These are phyloP conservation scores for Ophioninae sp. DNA, from an alignment of 2,888 invertebrate species.

Conservation along the genomic window DNA sequence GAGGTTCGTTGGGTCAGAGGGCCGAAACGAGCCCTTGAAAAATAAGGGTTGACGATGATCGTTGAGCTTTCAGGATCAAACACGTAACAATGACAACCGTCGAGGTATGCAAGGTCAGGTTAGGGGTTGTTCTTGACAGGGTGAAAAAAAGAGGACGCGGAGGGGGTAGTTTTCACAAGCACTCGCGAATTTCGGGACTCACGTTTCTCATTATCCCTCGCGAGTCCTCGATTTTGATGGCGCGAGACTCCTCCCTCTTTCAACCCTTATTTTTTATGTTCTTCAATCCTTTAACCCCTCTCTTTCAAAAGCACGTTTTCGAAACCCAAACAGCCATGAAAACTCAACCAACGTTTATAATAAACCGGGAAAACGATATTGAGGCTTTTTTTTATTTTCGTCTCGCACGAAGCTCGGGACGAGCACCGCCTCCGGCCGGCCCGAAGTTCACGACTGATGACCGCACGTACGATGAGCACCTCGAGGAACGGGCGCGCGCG, in stretches of 20 bases:
- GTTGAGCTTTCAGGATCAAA: neutral
- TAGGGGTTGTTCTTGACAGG: neutral
- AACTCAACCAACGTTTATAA: neutral
- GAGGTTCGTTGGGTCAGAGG: neutral
- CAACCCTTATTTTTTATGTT: constrained; percentile 19
- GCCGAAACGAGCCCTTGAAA: neutral
- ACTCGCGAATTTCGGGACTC: constrained; percentile 58
- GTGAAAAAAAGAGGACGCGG: neutral
- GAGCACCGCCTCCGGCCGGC: constrained; percentile 70
- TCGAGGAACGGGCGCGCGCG: constrained; percentile 36
- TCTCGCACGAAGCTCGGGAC: constrained; percentile 60
- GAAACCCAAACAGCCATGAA: neutral
- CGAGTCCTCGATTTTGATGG: constrained; percentile 54
- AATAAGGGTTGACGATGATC: neutral
- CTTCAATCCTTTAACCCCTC: constrained; percentile 30
- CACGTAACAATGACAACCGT: neutral
- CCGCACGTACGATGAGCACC: constrained; percentile 62
- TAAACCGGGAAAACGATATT: neutral
- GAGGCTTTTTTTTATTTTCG: neutral
- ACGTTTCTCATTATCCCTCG: constrained; percentile 65
- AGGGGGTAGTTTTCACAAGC: neutral
- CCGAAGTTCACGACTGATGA: constrained; percentile 74
- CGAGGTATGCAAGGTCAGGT: neutral
- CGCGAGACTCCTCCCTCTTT: constrained; percentile 1
- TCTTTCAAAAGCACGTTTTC: constrained; percentile 48